These are phyloP conservation scores for Drosophila vallismaia DNA, from an alignment of 2,888 invertebrate species.

Conservation along the genomic window DNA sequence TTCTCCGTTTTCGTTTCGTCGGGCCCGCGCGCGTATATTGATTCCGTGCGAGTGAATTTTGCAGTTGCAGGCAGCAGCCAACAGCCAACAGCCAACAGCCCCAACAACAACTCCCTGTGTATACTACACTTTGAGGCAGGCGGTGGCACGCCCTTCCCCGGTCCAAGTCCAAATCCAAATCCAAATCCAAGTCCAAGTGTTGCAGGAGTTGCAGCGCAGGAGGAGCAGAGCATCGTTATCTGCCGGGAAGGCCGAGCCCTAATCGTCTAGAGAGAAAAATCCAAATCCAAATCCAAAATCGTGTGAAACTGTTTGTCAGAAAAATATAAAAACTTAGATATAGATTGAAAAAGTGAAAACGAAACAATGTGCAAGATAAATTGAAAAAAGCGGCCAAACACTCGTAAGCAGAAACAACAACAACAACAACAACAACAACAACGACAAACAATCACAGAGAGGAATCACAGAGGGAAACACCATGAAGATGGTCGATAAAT, in stretches of 20 bases:
- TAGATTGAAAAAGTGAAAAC: slow-evolving; percentile 16
- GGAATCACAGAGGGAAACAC: slow-evolving; percentile 20
- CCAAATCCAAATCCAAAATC: neutral
- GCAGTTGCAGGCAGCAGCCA: slow-evolving; percentile 61
- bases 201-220: neutral
- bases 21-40: slow-evolving; percentile 51
- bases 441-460: slow-evolving; percentile 13
- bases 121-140: slow-evolving; percentile 56
- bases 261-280: too few species aligned
- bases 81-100: neutral
- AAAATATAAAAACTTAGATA: slow-evolving; percentile 18
- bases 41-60: slow-evolving; percentile 58
- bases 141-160: slow-evolving; percentile 49
- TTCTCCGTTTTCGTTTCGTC: slow-evolving; percentile 17
- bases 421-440: slow-evolving; percentile 11
- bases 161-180: slow-evolving; percentile 2
- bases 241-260: neutral
- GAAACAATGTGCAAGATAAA: slow-evolving; percentile 57
- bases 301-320: slow-evolving; percentile 18
- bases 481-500: slow-evolving; percentile 84
- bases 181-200: neutral
- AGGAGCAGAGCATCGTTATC: slow-evolving; percentile 38
- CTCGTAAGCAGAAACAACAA: slow-evolving; percentile 5
- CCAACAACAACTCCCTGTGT: slow-evolving; percentile 50
- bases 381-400: slow-evolving; percentile 30